A percentile compares a stretch with the other conserved stretches of the same genome.
These are phyloP conservation scores for Glareola pratincola DNA, from an alignment of 2,113 vertebrate genomes.

Conservation along the genomic window DNA sequence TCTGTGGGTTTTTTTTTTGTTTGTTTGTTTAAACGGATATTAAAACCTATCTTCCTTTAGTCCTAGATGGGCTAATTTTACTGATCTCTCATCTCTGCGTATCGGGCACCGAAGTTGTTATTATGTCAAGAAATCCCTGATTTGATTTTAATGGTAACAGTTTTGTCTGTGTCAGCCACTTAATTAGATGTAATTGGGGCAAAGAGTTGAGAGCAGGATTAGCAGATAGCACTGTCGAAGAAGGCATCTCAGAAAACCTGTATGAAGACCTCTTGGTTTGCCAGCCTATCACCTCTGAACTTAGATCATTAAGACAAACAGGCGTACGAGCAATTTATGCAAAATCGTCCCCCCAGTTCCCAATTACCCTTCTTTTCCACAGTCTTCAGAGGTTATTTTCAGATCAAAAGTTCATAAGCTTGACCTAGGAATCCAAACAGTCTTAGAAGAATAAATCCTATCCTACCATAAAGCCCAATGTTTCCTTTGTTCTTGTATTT, in stretches of 20 bases:
- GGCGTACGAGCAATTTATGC: not conserved
- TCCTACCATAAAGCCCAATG: not conserved
- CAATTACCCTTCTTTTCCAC: not conserved
- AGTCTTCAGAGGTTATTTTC: not conserved
- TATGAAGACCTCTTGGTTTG: not conserved
- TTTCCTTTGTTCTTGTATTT: not conserved
- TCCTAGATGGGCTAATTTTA: not conserved
- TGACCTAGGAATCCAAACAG: not conserved
- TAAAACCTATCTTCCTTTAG: not conserved
- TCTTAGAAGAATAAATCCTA: not conserved
- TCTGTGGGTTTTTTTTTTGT: accelerated
- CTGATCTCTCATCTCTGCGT: not conserved
- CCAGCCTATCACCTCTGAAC: not conserved
- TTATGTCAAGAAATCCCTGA: not conserved
- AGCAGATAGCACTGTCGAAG: not conserved
- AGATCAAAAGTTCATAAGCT: not conserved
- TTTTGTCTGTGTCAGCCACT: not conserved
- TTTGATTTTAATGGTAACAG: not conserved
- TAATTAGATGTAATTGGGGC: not conserved
- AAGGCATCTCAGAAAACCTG: not conserved
- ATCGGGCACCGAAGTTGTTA: not conserved
- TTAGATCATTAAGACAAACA: not conserved
- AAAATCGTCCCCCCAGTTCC: not conserved
- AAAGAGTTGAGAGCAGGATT: not conserved
- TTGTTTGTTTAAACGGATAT: not conserved